These are phyloP conservation scores for Sphaerophoria rueppellii DNA, from an alignment of 2,888 invertebrate species.

Conservation along the genomic window DNA sequence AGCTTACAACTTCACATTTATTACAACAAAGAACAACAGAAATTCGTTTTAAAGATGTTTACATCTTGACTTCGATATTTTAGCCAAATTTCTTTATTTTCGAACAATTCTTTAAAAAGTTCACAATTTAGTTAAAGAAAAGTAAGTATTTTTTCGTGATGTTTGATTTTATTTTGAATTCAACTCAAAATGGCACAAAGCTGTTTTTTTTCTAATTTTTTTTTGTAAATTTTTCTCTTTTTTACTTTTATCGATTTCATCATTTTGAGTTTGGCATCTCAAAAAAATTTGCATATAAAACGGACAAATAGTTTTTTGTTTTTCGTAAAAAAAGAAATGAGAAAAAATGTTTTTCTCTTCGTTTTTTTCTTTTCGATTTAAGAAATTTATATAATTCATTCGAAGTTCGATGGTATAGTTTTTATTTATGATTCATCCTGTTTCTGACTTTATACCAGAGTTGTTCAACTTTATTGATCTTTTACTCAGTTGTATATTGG, in stretches of 20 bases:
- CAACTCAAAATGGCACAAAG: constrained; percentile 72
- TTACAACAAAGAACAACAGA: constrained; percentile 73
- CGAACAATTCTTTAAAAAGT: constrained; percentile 35
- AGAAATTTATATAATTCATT: constrained; percentile 49
- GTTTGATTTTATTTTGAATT: constrained; percentile 68
- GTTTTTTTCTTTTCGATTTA: constrained; percentile 24
- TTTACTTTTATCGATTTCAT: constrained; percentile 1
- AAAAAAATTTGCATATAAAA: not conserved
- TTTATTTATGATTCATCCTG: constrained; percentile 37
- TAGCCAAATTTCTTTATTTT: constrained; percentile 35
- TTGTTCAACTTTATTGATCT: constrained; percentile 48
- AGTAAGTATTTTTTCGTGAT: constrained; percentile 43
- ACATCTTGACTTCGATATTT: constrained; percentile 36
- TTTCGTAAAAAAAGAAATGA: constrained; percentile 1
- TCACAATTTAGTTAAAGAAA: constrained; percentile 1
- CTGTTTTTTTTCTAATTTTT: constrained; percentile 39
- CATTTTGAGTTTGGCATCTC: not conserved
- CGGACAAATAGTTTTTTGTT: constrained; percentile 18
- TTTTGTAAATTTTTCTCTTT: constrained; percentile 18
- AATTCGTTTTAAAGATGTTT: constrained; percentile 62
- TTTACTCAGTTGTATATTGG: constrained; percentile 54
- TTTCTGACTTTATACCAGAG: constrained; percentile 29
- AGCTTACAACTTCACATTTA: constrained; percentile 72
- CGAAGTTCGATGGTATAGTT: constrained; percentile 58
- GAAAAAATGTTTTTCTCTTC: constrained; percentile 10